Conservation (phyloP, 2,888 invertebrate genomes). For the Plagodis dolabraria region DNA sequence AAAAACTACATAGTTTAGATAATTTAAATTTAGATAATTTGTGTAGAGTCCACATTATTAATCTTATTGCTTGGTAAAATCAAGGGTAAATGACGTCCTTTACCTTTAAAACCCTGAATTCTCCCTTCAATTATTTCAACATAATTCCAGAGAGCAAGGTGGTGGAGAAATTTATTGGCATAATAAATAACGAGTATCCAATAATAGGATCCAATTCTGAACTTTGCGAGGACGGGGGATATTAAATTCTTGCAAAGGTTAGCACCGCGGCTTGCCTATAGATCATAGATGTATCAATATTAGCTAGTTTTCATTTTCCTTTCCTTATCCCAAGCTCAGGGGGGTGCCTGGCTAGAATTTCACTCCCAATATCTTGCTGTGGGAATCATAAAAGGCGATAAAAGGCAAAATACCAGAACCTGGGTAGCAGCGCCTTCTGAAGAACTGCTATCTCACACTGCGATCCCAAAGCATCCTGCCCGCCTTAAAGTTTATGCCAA, state of each 20-base stretch:
- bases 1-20: too few species aligned
- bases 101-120: conserved; percentile 24
- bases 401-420: too few species aligned
- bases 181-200: conserved; percentile 63
- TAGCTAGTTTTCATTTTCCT: too few species aligned
- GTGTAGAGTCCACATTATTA: neutral
- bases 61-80: neutral
- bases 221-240: conserved; percentile 40
- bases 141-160: conserved; percentile 45
- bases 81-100: conserved; percentile 20
- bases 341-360: too few species aligned
- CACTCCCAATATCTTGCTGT: too few species aligned
- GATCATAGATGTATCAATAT: conserved; percentile 8
- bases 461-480: too few species aligned
- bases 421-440: too few species aligned
- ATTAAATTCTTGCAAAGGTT: conserved; percentile 46
- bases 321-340: too few species aligned
- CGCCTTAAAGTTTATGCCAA: too few species aligned
- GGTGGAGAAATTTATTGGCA: conserved; percentile 53
- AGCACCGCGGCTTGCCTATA: neutral
- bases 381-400: too few species aligned
- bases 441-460: too few species aligned
- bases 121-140: conserved; percentile 44
- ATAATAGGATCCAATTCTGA: conserved; percentile 63
- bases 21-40: too few species aligned